Evolutionary conservation across 1,140 invertebrate species (phyloP).

Genomic region (Cyrtorhinus lividipennis): DNA sequence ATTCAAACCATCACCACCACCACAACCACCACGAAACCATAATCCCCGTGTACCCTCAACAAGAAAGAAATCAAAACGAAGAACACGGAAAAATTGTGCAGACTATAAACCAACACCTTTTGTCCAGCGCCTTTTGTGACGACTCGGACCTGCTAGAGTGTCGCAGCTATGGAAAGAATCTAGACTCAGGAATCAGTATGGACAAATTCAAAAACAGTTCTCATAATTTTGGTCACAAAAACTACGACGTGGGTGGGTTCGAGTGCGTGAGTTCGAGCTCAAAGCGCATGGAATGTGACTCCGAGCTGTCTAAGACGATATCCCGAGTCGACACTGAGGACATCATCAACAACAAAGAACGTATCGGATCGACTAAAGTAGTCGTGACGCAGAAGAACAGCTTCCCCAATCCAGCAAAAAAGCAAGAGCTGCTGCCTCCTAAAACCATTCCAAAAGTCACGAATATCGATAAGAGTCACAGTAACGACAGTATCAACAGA

Average conservation of each 20-base stretch:
- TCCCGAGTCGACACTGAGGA: conserved; percentile 19
- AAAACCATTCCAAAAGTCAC: neutral
- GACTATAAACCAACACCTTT: conserved; percentile 30
- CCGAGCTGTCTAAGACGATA: conserved; percentile 21
- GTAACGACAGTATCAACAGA: neutral
- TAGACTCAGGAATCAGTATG: neutral
- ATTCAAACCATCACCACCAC: neutral
- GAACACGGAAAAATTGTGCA: conserved; percentile 28
- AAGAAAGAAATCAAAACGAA: conserved; percentile 16
- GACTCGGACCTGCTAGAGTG: conserved; percentile 15
- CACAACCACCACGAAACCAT: neutral
- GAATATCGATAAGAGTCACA: neutral
- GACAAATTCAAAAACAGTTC: conserved; percentile 2
- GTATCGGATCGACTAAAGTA: neutral
- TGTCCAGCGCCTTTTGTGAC: conserved; percentile 22
- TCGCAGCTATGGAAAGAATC: conserved; percentile 1
- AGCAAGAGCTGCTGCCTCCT: neutral
- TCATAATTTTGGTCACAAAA: neutral
- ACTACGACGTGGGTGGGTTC: neutral
- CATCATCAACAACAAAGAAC: conserved; percentile 11
- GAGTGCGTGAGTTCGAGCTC: neutral
- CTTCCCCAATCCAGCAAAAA: conserved; percentile 2
- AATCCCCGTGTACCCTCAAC: neutral
- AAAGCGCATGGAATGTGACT: conserved; percentile 11
- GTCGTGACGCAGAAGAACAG: conserved; percentile 5